A percentile compares a stretch with the other conserved stretches of the same genome.
Evolutionary conservation across 2,888 invertebrate genomes (phyloP).

Genomic region (Morinoia aosen): DNA sequence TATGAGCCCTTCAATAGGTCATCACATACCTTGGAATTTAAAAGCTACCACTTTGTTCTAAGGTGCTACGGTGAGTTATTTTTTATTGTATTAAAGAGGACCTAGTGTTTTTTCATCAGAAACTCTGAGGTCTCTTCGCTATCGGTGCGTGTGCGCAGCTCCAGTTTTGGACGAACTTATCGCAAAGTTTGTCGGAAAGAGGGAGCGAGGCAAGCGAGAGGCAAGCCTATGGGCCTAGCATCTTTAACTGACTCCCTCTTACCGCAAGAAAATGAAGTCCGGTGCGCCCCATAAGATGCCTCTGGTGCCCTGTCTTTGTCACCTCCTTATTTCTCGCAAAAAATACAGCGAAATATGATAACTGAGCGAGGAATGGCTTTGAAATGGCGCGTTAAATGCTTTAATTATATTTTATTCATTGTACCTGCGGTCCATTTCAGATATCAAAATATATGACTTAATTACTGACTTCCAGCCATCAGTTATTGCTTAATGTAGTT

Average conservation of each 20-base stretch:
- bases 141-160: slow-evolving; percentile 25
- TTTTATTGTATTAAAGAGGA: neutral
- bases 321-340: neutral
- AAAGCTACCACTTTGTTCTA: neutral
- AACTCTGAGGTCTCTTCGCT: neutral
- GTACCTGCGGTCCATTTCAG: neutral
- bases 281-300: slow-evolving; percentile 46
- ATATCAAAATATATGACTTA: neutral
- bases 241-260: slow-evolving; percentile 52
- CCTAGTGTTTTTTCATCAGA: neutral
- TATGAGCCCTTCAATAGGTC: neutral
- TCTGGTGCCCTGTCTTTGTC: slow-evolving; percentile 45
- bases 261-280: slow-evolving; percentile 51
- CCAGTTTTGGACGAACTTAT: slow-evolving; percentile 47
- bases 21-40: neutral
- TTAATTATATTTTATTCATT: neutral
- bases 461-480: neutral
- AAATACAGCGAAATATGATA: neutral
- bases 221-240: slow-evolving; percentile 42
- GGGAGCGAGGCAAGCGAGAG: slow-evolving; percentile 42
- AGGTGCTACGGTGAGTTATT: neutral
- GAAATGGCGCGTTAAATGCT: neutral
- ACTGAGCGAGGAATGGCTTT: neutral
- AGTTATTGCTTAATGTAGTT: neutral
- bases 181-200: slow-evolving; percentile 30